These are phyloP conservation scores for Ifrita kowaldi DNA, from an alignment of 2,113 vertebrate genomes.

Conservation along the genomic window DNA sequence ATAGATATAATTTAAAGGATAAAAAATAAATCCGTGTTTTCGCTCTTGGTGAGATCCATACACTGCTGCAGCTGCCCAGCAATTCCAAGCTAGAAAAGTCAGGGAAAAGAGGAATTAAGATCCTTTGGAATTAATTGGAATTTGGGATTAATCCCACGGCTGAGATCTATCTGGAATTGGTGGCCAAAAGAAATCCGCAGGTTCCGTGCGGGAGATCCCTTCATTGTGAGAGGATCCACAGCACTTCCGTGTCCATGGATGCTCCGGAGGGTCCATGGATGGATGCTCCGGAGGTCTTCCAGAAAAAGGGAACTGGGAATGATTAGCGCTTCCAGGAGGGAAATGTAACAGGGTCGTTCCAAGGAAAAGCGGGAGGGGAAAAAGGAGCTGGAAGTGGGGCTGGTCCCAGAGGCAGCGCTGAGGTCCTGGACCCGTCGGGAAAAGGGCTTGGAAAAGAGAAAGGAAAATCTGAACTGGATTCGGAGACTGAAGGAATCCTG, in stretches of 20 bases:
- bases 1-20: background rate
- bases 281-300: background rate
- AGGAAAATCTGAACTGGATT: background rate
- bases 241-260: background rate
- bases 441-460: background rate
- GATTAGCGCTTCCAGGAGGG: background rate
- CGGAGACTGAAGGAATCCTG: background rate
- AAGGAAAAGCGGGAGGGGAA: background rate
- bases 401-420: background rate
- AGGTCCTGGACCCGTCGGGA: background rate
- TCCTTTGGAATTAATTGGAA: too few relatives aligned
- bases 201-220: background rate
- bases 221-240: background rate
- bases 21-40: background rate
- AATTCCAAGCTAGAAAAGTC: background rate
- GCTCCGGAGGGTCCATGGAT: background rate
- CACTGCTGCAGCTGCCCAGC: background rate
- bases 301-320: background rate
- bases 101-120: background rate
- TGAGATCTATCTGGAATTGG: background rate
- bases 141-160: background rate
- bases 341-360: rapidly evolving
- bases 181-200: background rate
- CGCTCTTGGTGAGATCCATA: background rate
- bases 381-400: background rate